phyloP scores from a whole-genome alignment of 2,797 vertebrate genomes.

The Enteromius paludinosus region DNA sequence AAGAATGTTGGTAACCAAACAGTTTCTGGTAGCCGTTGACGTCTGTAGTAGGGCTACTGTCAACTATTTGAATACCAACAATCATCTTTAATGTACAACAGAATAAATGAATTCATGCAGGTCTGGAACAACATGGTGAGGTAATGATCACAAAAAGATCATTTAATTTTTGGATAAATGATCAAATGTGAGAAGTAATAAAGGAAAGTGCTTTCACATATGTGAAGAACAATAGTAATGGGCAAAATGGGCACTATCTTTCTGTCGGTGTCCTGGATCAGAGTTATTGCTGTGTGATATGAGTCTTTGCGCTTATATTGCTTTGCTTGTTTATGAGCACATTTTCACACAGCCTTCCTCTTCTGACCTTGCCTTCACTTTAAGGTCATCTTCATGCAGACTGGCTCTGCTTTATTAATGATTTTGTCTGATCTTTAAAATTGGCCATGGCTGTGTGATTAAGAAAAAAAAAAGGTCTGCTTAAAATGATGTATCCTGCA shows the following conservation, averaged over 20 bases:
- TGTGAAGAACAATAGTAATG: neutral
- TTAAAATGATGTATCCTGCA: slow-evolving; percentile 14
- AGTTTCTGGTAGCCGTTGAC: neutral
- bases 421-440: slow-evolving; percentile 55
- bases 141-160: too few species aligned
- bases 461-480: neutral
- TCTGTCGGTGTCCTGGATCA: neutral
- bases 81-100: neutral
- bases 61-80: neutral
- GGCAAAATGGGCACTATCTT: neutral
- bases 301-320: slow-evolving; percentile 24
- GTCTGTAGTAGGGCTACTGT: neutral
- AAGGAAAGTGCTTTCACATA: neutral
- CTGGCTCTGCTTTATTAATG: slow-evolving; percentile 7
- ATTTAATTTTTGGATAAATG: neutral
- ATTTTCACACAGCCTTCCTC: neutral
- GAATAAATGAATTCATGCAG: neutral
- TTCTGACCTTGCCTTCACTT: slow-evolving; percentile 30
- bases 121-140: neutral
- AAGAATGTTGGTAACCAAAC: neutral
- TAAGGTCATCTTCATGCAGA: slow-evolving; percentile 15
- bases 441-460: slow-evolving; percentile 58
- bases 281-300: slow-evolving; percentile 7
- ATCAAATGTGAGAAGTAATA: neutral
- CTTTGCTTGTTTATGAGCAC: slow-evolving; percentile 12